Evolutionary conservation across 2,888 invertebrate species (phyloP), one percentile per base, ranked within the genome.

Genomic region (Lithophane semibrunnea): DNA sequence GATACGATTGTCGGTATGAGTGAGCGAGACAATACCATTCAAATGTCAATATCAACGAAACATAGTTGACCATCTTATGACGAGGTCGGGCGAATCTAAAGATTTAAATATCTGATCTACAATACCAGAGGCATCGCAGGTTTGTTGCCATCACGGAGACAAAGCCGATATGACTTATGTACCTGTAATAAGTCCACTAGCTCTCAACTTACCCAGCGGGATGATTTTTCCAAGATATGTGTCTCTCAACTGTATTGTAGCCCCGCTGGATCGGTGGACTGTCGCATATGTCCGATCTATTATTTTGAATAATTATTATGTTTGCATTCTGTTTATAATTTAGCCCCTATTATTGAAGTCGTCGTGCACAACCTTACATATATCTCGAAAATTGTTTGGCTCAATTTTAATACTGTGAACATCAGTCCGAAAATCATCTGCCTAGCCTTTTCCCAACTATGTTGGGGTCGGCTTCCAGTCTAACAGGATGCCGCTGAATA

Each of bases 221-320:
- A 24, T 77, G 77, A 7, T 54, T 0, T 12, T 18, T 63, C 77
- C 77, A 77, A 13, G 77, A 79, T 24, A 79, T 69, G 16, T 37
- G 37, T 61, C 1, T 68, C 54, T 77, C 77, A 1, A 69, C 2
- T 21, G 21, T 77, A n/a, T 77, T 70, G 24, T 69, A 77, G 13
- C 77, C 77, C 9, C 79, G 54, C 54, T 69, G 37, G 0, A 79
- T 21, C 21, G 77, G 77, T 13, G 54, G 37, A 54, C 69, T 47
- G 37, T 84, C 60, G 42, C 84, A 83, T 54, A 85, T 37, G 9
- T 66, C 67, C 5, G 65, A 65, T 65, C 77, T 82, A 75, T 69
- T 73, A 56, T 65, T 64, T 56, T 21, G 10, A 66, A 52, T 24
- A 10, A 69, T 61, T 67, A 79, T 37, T 73, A 49, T 49, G 3